Percentiles rank a stretch among this genome's conserved stretches.
Conservation (phyloP, 1,140 invertebrate genomes). For the Drosophila insularis region DNA sequence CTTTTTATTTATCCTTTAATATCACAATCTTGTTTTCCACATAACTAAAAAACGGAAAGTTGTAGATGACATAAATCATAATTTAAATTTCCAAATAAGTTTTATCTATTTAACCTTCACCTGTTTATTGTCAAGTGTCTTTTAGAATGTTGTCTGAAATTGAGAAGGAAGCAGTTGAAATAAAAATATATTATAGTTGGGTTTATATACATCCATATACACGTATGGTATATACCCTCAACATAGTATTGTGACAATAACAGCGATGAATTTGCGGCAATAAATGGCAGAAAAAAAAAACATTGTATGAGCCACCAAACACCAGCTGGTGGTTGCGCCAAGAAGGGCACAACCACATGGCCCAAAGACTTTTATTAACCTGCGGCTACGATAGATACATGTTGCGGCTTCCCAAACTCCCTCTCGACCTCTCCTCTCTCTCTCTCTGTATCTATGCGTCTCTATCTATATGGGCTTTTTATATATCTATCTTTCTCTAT, state of each 20-base stretch:
- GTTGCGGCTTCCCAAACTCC: constrained; percentile 3
- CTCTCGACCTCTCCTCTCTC: background rate
- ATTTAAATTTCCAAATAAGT: background rate
- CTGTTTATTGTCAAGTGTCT: background rate
- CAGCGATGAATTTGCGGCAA: constrained; percentile 71
- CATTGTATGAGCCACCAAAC: constrained; percentile 45
- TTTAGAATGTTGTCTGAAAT: too few relatives aligned
- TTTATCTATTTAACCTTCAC: background rate
- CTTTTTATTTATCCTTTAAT: too few relatives aligned
- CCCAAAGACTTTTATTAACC: constrained; percentile 60
- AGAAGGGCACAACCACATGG: constrained; percentile 30
- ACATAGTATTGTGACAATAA: constrained; percentile 25
- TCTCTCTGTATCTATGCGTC: background rate
- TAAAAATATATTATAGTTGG: constrained; percentile 73
- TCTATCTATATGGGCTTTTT: constrained; percentile 33
- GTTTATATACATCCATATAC: background rate
- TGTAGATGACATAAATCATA: background rate
- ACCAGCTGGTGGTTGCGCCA: constrained; percentile 48
- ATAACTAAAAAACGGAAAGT: too few relatives aligned
- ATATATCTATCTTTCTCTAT: constrained; percentile 29
- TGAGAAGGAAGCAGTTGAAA: constrained; percentile 21
- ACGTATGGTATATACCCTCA: too few relatives aligned
- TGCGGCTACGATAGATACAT: constrained; percentile 19
- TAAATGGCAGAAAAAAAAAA: constrained; percentile 62
- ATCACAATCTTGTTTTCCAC: too few relatives aligned